Conservation (phyloP, 2,113 vertebrate species). For the Poecile atricapillus region DNA sequence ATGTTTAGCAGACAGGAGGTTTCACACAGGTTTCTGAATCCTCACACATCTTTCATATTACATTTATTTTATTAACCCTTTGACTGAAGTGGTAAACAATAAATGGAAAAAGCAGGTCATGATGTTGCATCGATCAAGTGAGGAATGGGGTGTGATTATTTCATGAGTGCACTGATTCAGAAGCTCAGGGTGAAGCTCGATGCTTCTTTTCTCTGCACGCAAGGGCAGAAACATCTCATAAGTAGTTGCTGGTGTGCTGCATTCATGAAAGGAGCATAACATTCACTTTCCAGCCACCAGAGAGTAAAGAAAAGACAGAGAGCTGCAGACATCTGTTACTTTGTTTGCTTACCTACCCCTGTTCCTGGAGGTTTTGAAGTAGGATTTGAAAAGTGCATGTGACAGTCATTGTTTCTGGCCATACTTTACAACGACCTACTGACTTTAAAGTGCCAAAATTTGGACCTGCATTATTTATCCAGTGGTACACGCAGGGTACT, state of each 20-base stretch:
- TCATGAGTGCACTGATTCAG: background rate
- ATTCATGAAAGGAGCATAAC: background rate
- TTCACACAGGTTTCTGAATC: background rate
- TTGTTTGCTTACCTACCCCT: background rate
- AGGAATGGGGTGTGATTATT: background rate
- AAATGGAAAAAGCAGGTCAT: background rate
- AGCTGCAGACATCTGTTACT: background rate
- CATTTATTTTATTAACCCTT: background rate
- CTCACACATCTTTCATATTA: background rate
- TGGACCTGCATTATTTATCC: background rate
- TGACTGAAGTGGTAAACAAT: background rate
- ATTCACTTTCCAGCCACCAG: background rate
- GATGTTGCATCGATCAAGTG: background rate
- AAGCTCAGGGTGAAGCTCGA: background rate
- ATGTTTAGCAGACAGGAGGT: background rate
- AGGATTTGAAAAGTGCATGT: background rate
- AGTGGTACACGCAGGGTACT: background rate
- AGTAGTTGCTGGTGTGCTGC: background rate
- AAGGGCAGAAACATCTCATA: background rate
- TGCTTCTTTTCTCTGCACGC: background rate
- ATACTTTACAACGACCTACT: background rate
- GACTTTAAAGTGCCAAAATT: background rate
- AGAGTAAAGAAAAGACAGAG: background rate
- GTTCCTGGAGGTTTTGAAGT: background rate
- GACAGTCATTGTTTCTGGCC: background rate